Base-by-base conservation (phyloP, 2,888 invertebrate species). In the Pardosa pseudoannulata region DNA sequence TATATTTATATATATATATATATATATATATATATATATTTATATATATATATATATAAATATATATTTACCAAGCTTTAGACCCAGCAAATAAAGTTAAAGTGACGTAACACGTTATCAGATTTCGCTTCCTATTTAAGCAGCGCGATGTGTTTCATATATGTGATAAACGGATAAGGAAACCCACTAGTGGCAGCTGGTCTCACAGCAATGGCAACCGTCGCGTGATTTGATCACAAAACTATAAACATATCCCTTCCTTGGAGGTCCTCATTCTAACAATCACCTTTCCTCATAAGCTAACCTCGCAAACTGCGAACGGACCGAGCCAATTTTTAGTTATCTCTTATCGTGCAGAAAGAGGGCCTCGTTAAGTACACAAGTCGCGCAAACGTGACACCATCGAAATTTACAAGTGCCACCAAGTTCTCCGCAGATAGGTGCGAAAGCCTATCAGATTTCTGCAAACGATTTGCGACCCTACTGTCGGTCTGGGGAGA, bases 381-480 rank as follows among this genome's bases (percentile, higher is more conserved):
- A n/a, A 32, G 36, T 27, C 50, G 62, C 72, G 19, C 19, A 23
- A 31, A 79, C 68, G 72, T 71, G 70, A 76, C 83, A 85, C 72
- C 19, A 11, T 16, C 75, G 31, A 29, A 41, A 32, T 83, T 74
- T 62, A 74, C 82, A 76, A 68, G 74, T 36, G 74, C 71, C 80
- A 71, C 82, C 76, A 36, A 56, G 50, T 78, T 56, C 50, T 56
- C 23, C 32, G 27, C 28, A 83, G 83, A 73, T 76, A 76, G 75
- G 82, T 85, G 83, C 78, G 83, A 85, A 85, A 67, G 65, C 41
- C 67, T 78, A 85, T 85, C 83, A 85, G 78, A 85, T 85, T 46
- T 39, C 75, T 29, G 27, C 75, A 81, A 81, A 81, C 74, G 75
- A 81, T 75, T 75, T 62, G 74, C 32, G 50, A 67, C 64, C 32